Percentiles rank a stretch among this genome's conserved stretches.
phyloP scores from a whole-genome alignment of 2,113 vertebrate species.

The Carollia perspicillata region DNA sequence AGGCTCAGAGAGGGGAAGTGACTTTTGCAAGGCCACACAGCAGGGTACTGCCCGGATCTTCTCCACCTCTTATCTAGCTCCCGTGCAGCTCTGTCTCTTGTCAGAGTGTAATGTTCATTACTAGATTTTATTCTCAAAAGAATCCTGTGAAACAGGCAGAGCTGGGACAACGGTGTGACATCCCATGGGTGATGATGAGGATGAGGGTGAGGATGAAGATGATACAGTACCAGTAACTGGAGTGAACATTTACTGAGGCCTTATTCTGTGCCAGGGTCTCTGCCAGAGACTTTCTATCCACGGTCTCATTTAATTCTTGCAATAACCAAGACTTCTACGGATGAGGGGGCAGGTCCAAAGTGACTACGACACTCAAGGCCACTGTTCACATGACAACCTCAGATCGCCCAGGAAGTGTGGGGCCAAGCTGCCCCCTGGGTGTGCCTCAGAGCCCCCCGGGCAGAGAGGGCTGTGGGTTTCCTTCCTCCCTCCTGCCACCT shows the following conservation, averaged over 20 bases:
- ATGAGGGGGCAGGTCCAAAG: neutral
- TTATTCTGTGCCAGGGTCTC: neutral
- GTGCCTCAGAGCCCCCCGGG: no score
- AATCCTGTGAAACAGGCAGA: neutral
- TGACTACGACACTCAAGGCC: fast-evolving
- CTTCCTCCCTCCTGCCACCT: no score
- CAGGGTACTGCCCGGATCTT: neutral
- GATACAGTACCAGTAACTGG: neutral
- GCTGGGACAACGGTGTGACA: neutral
- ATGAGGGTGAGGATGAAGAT: no score
- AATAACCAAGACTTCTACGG: neutral
- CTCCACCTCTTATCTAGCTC: neutral
- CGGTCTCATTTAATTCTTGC: neutral
- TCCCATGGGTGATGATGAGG: no score
- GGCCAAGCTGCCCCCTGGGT: no score
- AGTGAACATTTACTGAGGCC: neutral
- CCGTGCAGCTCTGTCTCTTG: neutral
- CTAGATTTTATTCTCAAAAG: neutral
- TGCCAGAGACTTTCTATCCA: neutral
- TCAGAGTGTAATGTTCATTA: neutral
- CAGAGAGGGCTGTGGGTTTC: no score
- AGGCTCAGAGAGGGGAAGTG: neutral
- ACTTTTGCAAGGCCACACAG: neutral
- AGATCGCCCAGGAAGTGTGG: neutral
- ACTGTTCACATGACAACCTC: neutral